Base-by-base conservation (phyloP, 2,113 vertebrate species). In the Dipodomys merriami region DNA sequence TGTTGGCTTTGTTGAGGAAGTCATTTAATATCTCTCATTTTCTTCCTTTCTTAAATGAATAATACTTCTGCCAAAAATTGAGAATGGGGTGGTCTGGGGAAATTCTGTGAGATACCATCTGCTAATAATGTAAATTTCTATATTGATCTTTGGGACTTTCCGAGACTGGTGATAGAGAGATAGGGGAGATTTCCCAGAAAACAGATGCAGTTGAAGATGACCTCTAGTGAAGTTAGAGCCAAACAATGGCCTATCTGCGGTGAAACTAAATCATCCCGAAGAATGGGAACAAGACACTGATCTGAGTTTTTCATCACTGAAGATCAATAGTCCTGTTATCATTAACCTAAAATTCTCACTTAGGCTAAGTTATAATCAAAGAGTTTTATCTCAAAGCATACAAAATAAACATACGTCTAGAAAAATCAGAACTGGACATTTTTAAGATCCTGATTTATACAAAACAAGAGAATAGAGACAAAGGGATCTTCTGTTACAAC, bases 291-390 rank as follows among this genome's bases (percentile, higher is more conserved):
- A 83, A 95, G 2, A 90, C 35, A 30, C 1, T 1, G 0, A 10
- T 94, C 83, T 65, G 62, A 49, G 33, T 49, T 87, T n/a, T 35
- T 69, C 81, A 64, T 84, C 25, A 88, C 2, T 44, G 65, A 78
- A 60, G 46, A 95, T 78, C 46, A 62, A 7, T 7, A 86, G 44
- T 33, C 11, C 12, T 78, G 30, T n/a, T 77, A 29, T 86, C 33
- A 89, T 35, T 88, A 64, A 74, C 60, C 39, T 80, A 74, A 93
- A 86, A 87, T 94, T 91, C 64, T 29, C 27, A 67, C 2, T 30
- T 65, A 72, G 33, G 76, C 20, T 89, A 69, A 83, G 39, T 13
- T 68, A 23, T 83, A 35, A 80, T 68, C 30, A 78, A 89, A 85
- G 35, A 72, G 46, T 62, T 9, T 87, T 33, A 86, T 60, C 44